Evolutionary conservation across 2,113 vertebrate genomes (phyloP).

Genomic region (Rhagologus leucostigma): DNA sequence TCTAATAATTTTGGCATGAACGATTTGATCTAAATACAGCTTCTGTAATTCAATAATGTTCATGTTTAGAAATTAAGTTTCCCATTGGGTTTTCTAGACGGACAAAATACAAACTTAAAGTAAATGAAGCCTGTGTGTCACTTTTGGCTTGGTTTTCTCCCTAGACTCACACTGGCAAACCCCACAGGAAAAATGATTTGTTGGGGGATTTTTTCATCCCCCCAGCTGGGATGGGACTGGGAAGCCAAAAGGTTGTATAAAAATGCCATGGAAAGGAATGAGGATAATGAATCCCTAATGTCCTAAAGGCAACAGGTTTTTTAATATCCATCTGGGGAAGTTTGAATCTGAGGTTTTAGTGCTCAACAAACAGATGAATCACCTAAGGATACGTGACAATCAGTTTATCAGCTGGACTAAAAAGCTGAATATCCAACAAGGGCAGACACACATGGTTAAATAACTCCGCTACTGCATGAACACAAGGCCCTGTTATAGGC

Average conservation of each 20-base stretch:
- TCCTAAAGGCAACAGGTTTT: neutral
- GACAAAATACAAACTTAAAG: neutral
- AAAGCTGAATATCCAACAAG: neutral
- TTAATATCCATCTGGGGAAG: neutral
- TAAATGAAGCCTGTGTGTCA: neutral
- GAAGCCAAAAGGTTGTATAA: neutral
- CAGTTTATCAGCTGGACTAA: neutral
- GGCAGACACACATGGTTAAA: neutral
- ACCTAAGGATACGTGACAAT: neutral
- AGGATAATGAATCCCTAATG: neutral
- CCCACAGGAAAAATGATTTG: neutral
- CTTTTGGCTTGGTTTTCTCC: neutral
- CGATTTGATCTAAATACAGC: neutral
- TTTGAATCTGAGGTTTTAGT: neutral
- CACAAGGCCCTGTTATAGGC: neutral
- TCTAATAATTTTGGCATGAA: neutral
- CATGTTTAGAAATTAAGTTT: neutral
- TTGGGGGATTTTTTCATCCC: fast-evolving
- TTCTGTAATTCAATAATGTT: neutral
- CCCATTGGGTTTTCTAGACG: neutral
- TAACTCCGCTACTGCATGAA: neutral
- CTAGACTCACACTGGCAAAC: neutral
- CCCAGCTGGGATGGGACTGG: neutral
- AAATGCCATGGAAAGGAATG: neutral
- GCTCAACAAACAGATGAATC: neutral